Conservation (phyloP, 2,888 invertebrate species). For the Epiblema foenella region DNA sequence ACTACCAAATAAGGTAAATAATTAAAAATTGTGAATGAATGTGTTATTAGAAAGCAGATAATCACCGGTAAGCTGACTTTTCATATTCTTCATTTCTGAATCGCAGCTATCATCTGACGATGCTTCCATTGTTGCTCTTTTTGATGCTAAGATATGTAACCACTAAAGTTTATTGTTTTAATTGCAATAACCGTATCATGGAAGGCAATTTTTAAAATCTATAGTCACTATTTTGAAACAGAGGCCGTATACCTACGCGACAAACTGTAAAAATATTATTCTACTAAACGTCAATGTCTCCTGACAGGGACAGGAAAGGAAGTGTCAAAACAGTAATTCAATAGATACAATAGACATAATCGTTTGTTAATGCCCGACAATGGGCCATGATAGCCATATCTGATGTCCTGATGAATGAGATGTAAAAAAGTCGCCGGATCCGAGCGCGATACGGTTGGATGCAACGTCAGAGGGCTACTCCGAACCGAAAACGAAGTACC, state of each 20-base stretch:
- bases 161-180: not conserved
- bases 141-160: not conserved
- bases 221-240: not conserved
- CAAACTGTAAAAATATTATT: too few relatives aligned
- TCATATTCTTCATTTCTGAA: slow-evolving; percentile 73
- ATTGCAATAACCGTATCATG: not conserved
- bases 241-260: too few relatives aligned
- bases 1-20: not conserved
- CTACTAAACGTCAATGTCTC: too few relatives aligned
- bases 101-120: slow-evolving; percentile 78
- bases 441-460: too few relatives aligned
- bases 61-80: slow-evolving; percentile 72
- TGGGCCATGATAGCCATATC: too few relatives aligned
- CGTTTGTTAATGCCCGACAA: too few relatives aligned
- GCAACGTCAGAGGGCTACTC: too few relatives aligned
- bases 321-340: too few relatives aligned
- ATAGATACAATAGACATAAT: too few relatives aligned
- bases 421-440: too few relatives aligned
- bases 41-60: slow-evolving; percentile 16
- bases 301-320: too few relatives aligned
- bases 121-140: slow-evolving; percentile 54
- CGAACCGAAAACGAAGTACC: not conserved
- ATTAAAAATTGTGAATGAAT: not conserved
- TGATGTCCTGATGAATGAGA: too few relatives aligned
- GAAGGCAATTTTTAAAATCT: not conserved